Conservation (phyloP, 2,888 invertebrate genomes). For the Sthenelais limicola region DNA sequence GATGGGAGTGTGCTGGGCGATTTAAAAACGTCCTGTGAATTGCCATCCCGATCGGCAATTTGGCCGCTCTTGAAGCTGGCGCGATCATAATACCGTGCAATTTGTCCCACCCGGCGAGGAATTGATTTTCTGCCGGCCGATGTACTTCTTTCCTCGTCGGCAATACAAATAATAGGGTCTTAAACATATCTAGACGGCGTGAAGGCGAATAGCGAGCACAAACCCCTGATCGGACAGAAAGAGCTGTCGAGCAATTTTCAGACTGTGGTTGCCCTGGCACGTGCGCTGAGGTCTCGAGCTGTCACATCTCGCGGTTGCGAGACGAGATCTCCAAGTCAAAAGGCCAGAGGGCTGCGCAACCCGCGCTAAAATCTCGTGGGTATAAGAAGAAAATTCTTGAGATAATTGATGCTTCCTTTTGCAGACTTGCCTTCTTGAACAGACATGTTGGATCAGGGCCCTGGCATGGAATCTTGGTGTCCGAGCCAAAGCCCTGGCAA, state of each 20-base stretch:
- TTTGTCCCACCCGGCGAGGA: conserved; percentile 20
- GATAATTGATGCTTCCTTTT: too few species aligned
- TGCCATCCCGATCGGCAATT: conserved; percentile 33
- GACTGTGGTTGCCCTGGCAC: neutral
- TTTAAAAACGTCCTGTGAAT: conserved; percentile 10
- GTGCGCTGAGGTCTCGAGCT: conserved; percentile 10
- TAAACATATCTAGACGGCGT: conserved; percentile 4
- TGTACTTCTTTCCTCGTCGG: conserved; percentile 25
- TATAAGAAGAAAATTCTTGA: too few species aligned
- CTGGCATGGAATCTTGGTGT: too few species aligned
- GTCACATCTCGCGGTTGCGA: conserved; percentile 9
- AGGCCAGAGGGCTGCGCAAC: neutral
- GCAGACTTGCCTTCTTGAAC: too few species aligned
- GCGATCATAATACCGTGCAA: conserved; percentile 39
- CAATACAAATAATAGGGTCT: conserved; percentile 33
- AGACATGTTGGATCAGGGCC: too few species aligned
- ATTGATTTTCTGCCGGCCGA: conserved; percentile 27
- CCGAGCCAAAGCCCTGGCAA: too few species aligned
- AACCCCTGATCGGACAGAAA: conserved; percentile 10
- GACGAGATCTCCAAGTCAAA: neutral
- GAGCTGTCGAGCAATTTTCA: neutral
- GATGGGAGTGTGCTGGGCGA: neutral
- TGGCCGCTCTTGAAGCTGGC: conserved; percentile 35
- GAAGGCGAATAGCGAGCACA: neutral
- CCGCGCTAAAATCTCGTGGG: too few species aligned